Evolutionary conservation across 2,888 invertebrate genomes (phyloP).

Genomic region (Scelioninae gen. 1): DNA sequence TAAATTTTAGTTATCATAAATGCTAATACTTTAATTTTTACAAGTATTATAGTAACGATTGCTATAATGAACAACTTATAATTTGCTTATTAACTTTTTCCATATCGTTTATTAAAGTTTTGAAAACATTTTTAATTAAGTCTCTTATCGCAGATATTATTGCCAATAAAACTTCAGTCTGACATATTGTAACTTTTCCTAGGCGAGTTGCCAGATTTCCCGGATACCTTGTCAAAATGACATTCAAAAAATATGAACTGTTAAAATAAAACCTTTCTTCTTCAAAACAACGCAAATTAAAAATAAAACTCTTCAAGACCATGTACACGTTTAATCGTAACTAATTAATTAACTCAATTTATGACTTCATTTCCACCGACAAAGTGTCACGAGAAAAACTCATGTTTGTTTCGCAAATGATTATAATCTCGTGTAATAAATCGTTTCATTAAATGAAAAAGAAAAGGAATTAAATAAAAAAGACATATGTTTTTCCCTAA

Average conservation of each 20-base stretch:
- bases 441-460: not conserved
- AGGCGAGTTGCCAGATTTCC: conserved; percentile 22
- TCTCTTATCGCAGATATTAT: not conserved
- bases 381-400: conserved; percentile 6
- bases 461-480: not conserved
- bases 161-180: conserved; percentile 3
- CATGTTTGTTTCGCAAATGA: conserved; percentile 4
- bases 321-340: not conserved
- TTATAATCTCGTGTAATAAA: conserved; percentile 12
- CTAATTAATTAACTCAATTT: conserved; percentile 12
- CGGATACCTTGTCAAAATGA: conserved; percentile 3
- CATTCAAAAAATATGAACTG: conserved; percentile 2
- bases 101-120: too few species aligned
- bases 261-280: not conserved
- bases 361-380: conserved; percentile 9
- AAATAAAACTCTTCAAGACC: conserved; percentile 13
- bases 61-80: too few species aligned
- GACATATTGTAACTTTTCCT: conserved; percentile 18
- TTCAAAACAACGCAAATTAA: not conserved
- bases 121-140: too few species aligned
- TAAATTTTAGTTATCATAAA: too few species aligned
- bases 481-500: too few species aligned
- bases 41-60: too few species aligned
- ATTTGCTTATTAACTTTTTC: too few species aligned
- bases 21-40: too few species aligned